phyloP scores from a whole-genome alignment of 2,797 vertebrate species.

The Arctocebus calabarensis region DNA sequence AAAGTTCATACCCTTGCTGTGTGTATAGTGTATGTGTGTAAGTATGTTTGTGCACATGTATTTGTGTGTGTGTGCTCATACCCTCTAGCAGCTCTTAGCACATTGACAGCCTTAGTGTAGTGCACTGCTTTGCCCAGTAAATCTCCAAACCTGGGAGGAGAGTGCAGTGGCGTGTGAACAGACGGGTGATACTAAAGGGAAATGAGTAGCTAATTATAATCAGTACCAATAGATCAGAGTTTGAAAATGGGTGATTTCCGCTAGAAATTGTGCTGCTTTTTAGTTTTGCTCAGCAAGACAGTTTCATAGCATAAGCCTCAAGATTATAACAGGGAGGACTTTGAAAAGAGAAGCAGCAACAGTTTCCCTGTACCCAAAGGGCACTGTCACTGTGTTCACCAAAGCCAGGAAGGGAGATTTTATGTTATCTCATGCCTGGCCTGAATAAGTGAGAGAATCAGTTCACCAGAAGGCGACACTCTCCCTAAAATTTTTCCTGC shows the following conservation, averaged over 20 bases:
- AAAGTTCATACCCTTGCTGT: not conserved
- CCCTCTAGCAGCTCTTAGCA: not conserved
- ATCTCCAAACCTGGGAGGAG: not conserved
- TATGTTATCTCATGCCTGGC: not conserved
- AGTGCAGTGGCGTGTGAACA: not conserved
- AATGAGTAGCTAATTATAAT: conserved; percentile 53
- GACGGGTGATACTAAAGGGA: not conserved
- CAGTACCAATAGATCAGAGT: conserved; percentile 56
- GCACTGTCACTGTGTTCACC: rapidly evolving
- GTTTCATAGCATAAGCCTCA: not conserved
- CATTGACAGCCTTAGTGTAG: no score
- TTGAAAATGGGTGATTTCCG: conserved; percentile 59
- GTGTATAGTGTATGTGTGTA: not conserved
- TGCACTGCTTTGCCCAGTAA: not conserved
- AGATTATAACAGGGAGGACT: not conserved
- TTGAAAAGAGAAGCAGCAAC: not conserved
- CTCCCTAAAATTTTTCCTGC: not conserved
- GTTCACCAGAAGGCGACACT: not conserved
- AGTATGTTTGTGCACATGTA: rapidly evolving
- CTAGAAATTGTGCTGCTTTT: conserved; percentile 10
- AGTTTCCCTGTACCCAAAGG: not conserved
- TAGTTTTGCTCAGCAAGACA: conserved; percentile 37
- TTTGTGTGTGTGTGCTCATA: rapidly evolving
- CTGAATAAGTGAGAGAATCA: not conserved
- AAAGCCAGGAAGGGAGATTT: not conserved